These are phyloP conservation scores for Xyliphius kryptos DNA, from an alignment of 2,113 vertebrate species.

Conservation along the genomic window DNA sequence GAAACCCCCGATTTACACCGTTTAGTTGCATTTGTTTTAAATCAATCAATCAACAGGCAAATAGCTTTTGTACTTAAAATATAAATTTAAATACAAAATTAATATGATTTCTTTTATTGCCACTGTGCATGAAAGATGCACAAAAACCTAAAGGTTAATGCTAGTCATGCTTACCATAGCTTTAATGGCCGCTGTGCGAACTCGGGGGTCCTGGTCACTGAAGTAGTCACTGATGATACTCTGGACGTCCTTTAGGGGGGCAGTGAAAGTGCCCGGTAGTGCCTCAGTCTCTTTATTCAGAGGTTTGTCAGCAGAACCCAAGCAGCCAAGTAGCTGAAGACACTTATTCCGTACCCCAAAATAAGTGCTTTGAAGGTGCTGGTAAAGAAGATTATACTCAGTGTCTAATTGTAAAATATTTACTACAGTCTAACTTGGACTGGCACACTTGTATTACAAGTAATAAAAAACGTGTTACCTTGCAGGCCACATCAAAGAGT, in stretches of 20 bases:
- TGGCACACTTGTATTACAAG: too few relatives aligned
- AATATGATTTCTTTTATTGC: too few relatives aligned
- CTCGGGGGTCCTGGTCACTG: slow-evolving; percentile 88
- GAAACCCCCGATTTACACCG: too few relatives aligned
- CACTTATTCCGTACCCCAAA: slow-evolving; percentile 94
- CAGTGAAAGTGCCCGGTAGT: not conserved
- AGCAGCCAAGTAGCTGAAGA: slow-evolving; percentile 85
- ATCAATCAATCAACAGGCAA: too few relatives aligned
- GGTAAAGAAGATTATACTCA: too few relatives aligned
- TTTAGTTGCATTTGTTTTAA: too few relatives aligned
- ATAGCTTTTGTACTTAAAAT: too few relatives aligned
- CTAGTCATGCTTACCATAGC: slow-evolving; percentile 85
- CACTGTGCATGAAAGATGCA: too few relatives aligned
- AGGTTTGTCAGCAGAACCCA: slow-evolving; percentile 75
- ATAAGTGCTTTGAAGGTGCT: slow-evolving; percentile 87
- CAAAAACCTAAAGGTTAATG: too few relatives aligned
- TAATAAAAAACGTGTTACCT: slow-evolving; percentile 72
- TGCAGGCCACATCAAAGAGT: slow-evolving; percentile 85
- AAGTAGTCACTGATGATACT: slow-evolving; percentile 92
- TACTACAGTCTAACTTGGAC: too few relatives aligned
- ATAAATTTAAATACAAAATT: too few relatives aligned
- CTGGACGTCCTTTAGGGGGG: slow-evolving; percentile 74
- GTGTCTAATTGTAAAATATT: too few relatives aligned
- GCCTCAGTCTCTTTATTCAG: slow-evolving; percentile 71
- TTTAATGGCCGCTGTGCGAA: slow-evolving; percentile 90